Conservation (phyloP, 1,140 invertebrate genomes). For the Habropoda laboriosa region DNA sequence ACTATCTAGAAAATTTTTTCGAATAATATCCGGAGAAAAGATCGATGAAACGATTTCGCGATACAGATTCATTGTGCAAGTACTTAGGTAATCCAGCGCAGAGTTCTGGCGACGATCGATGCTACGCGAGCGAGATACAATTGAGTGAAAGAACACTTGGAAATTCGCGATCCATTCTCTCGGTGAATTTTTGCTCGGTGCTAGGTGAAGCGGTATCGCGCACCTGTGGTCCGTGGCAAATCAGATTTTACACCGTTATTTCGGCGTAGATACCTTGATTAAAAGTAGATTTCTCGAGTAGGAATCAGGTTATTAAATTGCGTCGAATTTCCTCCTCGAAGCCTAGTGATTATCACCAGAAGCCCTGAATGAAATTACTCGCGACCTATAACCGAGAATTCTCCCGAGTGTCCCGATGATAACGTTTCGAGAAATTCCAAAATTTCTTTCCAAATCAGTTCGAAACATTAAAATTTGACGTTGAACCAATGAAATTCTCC, state of each 20-base stretch:
- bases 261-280: not conserved
- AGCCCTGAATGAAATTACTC: conserved; percentile 8
- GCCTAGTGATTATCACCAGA: not conserved
- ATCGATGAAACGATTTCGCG: conserved; percentile 31
- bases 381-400: not conserved
- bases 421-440: no score
- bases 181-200: not conserved
- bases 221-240: not conserved
- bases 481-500: no score
- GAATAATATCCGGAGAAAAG: conserved; percentile 6
- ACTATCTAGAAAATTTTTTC: conserved; percentile 3
- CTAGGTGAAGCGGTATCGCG: no score
- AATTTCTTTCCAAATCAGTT: not conserved
- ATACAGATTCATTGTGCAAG: conserved; percentile 26
- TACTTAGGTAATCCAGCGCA: no score
- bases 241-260: not conserved
- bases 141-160: conserved; percentile 36
- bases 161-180: not conserved
- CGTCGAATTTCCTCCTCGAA: not conserved
- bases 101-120: not conserved
- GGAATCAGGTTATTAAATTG: not conserved
- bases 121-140: conserved; percentile 33
- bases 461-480: not conserved
- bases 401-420: not conserved
- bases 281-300: not conserved